These are phyloP conservation scores for Nematopogon swammerdamellus DNA, from an alignment of 2,888 invertebrate species.

Conservation along the genomic window DNA sequence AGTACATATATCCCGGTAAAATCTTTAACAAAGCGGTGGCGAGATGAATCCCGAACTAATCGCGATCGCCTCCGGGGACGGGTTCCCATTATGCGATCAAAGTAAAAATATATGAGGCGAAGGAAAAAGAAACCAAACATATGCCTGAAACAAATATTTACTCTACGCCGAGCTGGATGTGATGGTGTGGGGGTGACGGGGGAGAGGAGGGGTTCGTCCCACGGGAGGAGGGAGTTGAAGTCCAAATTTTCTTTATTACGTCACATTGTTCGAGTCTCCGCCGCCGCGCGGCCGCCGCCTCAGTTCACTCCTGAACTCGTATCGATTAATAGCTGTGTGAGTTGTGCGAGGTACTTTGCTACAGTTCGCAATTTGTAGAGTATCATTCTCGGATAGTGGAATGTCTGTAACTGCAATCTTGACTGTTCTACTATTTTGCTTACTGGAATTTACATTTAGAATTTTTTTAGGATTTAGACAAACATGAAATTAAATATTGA, in stretches of 20 bases:
- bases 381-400: too few species aligned
- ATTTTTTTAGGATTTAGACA: too few species aligned
- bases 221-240: background rate
- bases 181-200: background rate
- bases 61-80: constrained; percentile 32
- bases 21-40: constrained; percentile 9
- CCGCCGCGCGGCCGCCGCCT: background rate
- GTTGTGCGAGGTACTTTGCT: background rate
- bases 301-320: background rate
- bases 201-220: background rate
- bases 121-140: constrained; percentile 54
- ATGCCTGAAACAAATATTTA: constrained; percentile 50
- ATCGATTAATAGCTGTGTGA: background rate
- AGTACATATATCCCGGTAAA: too few species aligned
- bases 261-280: constrained; percentile 37
- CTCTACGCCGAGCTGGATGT: background rate
- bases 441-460: too few species aligned
- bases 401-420: too few species aligned
- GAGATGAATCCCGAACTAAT: constrained; percentile 49
- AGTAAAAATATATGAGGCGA: constrained; percentile 54
- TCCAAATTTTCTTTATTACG: constrained; percentile 25
- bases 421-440: too few species aligned
- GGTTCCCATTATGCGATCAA: constrained; percentile 40
- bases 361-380: too few species aligned
- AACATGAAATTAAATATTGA: too few species aligned